phyloP scores from a whole-genome alignment of 2,888 invertebrate species.

The Mesorhabditis belari region DNA sequence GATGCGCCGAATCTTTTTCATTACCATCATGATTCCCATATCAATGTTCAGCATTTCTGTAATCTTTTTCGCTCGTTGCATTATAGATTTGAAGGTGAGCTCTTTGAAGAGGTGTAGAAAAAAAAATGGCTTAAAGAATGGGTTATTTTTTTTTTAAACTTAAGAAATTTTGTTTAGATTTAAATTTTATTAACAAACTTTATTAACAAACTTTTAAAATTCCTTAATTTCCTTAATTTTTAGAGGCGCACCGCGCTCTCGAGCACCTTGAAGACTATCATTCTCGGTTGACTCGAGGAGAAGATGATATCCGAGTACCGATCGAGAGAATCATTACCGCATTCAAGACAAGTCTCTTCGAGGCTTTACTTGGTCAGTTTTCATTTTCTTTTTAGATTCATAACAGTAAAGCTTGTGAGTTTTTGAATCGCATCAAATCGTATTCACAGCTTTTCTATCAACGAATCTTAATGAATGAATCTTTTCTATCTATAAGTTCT shows the following conservation, averaged over 20 bases:
- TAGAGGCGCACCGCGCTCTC: constrained; percentile 91
- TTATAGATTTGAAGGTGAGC: constrained; percentile 8
- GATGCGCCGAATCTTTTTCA: background rate
- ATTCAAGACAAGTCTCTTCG: constrained; percentile 94
- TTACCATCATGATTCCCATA: background rate
- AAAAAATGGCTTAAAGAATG: too few relatives aligned
- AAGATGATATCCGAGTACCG: constrained; percentile 85
- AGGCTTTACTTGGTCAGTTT: constrained; percentile 80
- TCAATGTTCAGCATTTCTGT: constrained; percentile 1
- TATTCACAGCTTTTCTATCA: background rate
- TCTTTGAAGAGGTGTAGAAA: too few relatives aligned
- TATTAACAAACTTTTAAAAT: too few relatives aligned
- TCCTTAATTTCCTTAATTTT: constrained; percentile 3
- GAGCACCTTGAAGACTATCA: constrained; percentile 97
- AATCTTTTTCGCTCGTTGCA: constrained; percentile 8
- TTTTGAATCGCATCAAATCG: background rate
- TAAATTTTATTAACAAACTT: too few relatives aligned
- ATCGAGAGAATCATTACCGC: constrained; percentile 95
- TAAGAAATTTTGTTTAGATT: too few relatives aligned
- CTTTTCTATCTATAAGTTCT: too few relatives aligned
- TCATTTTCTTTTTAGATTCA: background rate
- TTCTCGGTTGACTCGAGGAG: constrained; percentile 78
- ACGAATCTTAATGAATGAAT: background rate
- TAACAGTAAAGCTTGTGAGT: background rate
- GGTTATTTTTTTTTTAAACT: too few relatives aligned